Percentiles rank a stretch among this genome's conserved stretches.
phyloP scores from a whole-genome alignment of 23 tunicate genomes.

The Trididemnum miniatum region DNA sequence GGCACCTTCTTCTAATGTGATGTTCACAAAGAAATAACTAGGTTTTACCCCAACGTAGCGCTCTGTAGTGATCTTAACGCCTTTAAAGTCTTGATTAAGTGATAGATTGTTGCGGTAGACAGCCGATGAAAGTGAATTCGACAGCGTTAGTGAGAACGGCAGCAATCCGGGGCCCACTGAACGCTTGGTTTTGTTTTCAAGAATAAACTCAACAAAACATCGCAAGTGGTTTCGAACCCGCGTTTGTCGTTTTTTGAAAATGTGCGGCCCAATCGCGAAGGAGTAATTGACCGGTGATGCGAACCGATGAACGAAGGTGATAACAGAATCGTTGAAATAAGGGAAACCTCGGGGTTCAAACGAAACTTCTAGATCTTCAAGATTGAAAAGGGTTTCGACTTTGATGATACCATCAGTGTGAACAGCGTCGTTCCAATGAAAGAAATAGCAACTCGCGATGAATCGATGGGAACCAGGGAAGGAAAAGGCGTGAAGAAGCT shows the following conservation, averaged over 20 bases:
- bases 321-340: not conserved
- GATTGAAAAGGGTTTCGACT: not conserved
- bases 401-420: not conserved
- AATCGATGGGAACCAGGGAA: not conserved
- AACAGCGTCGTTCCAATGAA: not conserved
- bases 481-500: not conserved
- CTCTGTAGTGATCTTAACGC: not conserved
- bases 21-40: not conserved
- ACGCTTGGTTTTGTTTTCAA: not conserved
- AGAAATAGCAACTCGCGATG: not conserved
- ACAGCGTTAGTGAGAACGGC: not conserved
- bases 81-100: not conserved
- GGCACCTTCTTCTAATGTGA: not conserved
- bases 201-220: not conserved
- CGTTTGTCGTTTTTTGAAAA: not conserved
- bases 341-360: not conserved
- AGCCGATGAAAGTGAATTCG: not conserved
- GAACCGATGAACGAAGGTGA: not conserved
- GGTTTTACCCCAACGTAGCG: not conserved
- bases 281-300: not conserved
- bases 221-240: not conserved
- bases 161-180: constrained; percentile 1
- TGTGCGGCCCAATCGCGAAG: not conserved
- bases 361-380: not conserved
- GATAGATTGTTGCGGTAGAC: not conserved